Evolutionary conservation across 2,797 vertebrate species (phyloP).

Genomic region (Onychomys leucogaster): DNA sequence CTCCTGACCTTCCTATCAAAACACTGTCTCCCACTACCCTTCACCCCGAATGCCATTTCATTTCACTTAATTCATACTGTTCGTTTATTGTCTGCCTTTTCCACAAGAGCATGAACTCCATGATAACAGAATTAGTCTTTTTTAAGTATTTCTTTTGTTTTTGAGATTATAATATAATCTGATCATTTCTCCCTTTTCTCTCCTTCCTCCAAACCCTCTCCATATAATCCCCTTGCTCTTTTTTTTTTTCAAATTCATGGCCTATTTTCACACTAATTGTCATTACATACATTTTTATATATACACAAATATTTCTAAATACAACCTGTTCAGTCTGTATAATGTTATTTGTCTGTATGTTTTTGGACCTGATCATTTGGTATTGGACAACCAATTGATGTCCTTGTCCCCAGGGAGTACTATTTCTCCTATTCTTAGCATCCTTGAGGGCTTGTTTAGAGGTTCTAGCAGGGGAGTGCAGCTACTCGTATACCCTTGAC

Average conservation of each 20-base stretch:
- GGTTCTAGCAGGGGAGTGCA: no score
- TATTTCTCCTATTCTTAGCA: background rate
- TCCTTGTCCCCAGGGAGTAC: background rate
- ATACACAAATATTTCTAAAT: background rate
- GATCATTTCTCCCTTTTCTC: background rate
- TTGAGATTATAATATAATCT: background rate
- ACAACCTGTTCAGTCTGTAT: background rate
- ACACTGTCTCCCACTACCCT: background rate
- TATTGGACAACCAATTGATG: background rate
- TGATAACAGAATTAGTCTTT: background rate
- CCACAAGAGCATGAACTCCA: background rate
- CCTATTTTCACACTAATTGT: background rate
- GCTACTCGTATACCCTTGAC: no score
- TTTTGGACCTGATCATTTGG: background rate
- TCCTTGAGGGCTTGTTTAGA: no score
- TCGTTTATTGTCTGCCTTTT: background rate
- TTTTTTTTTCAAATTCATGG: background rate
- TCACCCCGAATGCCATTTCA: background rate
- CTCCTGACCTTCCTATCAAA: background rate
- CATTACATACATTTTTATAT: background rate
- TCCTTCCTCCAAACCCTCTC: background rate
- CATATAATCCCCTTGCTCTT: background rate
- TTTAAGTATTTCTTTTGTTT: background rate
- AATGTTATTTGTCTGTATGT: background rate
- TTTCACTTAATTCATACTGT: background rate